Conservation (phyloP, 1,140 invertebrate species). For the Helicoverpa zea region DNA sequence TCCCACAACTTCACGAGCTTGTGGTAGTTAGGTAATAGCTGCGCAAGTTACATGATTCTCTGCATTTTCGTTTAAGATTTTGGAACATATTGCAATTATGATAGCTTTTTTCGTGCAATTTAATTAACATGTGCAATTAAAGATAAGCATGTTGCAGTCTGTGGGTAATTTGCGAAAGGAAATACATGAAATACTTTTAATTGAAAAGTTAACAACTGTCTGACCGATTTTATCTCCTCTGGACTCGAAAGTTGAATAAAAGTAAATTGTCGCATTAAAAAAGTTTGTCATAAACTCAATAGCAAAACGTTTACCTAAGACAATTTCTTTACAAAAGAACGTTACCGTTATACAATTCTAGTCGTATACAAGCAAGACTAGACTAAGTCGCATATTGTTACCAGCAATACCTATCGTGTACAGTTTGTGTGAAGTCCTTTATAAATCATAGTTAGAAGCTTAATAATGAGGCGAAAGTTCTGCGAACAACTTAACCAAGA, state of each 20-base stretch:
- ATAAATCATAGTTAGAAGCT: slow-evolving; percentile 39
- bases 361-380: background rate
- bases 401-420: slow-evolving; percentile 8
- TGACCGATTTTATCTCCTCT: no score
- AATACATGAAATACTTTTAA: no score
- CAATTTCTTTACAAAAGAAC: no score
- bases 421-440: background rate
- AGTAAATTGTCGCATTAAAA: no score
- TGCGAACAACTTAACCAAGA: background rate
- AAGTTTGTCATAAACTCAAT: no score
- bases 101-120: background rate
- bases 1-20: slow-evolving; percentile 1
- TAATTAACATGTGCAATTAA: slow-evolving; percentile 5
- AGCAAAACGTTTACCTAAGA: no score
- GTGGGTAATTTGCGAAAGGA: background rate
- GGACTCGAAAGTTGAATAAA: no score
- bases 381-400: slow-evolving; percentile 7
- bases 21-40: background rate
- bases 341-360: background rate
- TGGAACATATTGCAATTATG: slow-evolving; percentile 20
- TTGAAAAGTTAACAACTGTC: no score
- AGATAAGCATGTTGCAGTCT: background rate
- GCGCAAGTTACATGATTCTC: slow-evolving; percentile 32
- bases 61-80: slow-evolving; percentile 27
- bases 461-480: slow-evolving; percentile 45